phyloP scores from a whole-genome alignment of 2,113 vertebrate species.

The Herpetotheres cachinnans region DNA sequence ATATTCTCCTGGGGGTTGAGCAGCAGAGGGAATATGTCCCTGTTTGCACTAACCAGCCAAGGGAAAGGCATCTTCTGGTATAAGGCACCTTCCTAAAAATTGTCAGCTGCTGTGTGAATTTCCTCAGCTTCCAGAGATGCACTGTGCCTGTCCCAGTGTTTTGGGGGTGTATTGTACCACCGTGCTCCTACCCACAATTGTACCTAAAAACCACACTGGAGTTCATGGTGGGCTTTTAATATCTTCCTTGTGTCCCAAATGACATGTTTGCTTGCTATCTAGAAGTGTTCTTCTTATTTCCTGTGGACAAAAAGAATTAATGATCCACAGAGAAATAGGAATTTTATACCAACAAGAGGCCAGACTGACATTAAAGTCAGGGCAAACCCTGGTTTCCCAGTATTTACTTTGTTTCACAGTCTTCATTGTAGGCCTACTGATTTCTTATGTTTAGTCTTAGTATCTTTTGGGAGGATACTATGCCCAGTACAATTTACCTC shows the following conservation, averaged over 20 bases:
- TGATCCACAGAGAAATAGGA: background rate
- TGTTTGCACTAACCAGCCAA: background rate
- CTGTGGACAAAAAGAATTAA: background rate
- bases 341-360: background rate
- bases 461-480: background rate
- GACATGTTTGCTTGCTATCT: background rate
- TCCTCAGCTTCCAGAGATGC: background rate
- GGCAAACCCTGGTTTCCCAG: background rate
- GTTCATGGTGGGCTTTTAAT: background rate
- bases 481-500: background rate
- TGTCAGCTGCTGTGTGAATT: background rate
- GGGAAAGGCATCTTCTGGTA: background rate
- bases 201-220: background rate
- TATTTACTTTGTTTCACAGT: background rate
- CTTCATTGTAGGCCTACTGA: background rate
- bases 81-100: background rate
- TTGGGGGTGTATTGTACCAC: background rate
- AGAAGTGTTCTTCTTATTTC: background rate
- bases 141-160: background rate
- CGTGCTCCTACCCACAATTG: accelerated
- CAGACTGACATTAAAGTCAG: background rate
- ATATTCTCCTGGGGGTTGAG: background rate
- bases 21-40: background rate
- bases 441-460: background rate
- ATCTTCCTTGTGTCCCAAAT: background rate